These are phyloP conservation scores for Poliocrania exsul DNA, from an alignment of 2,797 vertebrate genomes.

Conservation along the genomic window DNA sequence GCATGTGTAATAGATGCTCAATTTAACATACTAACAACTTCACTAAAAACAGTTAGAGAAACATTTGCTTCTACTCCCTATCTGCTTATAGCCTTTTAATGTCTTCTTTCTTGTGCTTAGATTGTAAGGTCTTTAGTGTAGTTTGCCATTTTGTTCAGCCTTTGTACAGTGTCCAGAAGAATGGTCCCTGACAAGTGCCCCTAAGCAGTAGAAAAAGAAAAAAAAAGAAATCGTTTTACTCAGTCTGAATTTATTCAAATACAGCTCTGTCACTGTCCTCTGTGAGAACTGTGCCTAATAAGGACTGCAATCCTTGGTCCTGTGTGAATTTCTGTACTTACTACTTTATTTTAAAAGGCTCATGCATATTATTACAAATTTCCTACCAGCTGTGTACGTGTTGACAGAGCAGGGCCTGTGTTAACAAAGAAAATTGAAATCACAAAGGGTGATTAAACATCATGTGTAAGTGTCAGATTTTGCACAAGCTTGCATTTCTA, in stretches of 20 bases:
- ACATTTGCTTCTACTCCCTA: background rate
- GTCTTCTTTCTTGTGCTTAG: background rate
- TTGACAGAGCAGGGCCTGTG: background rate
- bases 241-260: background rate
- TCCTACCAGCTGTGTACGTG: background rate
- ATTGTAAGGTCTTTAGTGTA: background rate
- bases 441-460: slow-evolving; percentile 13
- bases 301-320: background rate
- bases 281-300: background rate
- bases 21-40: background rate
- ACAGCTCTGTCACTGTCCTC: background rate
- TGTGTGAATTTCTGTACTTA: slow-evolving; percentile 14
- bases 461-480: background rate
- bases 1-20: background rate
- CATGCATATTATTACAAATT: background rate
- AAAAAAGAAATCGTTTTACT: background rate
- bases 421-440: background rate
- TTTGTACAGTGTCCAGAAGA: slow-evolving; percentile 23
- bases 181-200: slow-evolving; percentile 12
- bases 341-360: slow-evolving; percentile 18
- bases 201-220: background rate
- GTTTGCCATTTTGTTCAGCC: slow-evolving; percentile 24
- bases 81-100: background rate
- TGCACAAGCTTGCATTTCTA: slow-evolving; percentile 10
- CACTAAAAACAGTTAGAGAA: background rate